phyloP scores from a whole-genome alignment of 2,113 vertebrate species.

The Papio anubis region DNA sequence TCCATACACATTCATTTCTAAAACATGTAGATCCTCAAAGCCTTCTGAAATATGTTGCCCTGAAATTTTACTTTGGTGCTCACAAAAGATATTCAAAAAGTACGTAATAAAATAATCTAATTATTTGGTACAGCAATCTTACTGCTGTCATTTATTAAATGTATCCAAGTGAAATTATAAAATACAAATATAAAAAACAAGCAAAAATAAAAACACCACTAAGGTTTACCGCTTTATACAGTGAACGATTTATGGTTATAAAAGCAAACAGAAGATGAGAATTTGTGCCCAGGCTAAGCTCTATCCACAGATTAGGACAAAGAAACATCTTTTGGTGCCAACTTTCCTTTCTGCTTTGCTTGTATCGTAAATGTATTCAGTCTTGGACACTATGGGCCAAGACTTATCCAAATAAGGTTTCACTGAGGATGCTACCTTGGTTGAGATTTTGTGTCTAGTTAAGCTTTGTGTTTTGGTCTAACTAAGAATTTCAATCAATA shows the following conservation, averaged over 20 bases:
- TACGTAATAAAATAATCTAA: neutral
- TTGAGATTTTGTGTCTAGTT: conserved; percentile 21
- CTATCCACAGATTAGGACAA: neutral
- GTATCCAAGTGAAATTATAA: conserved; percentile 22
- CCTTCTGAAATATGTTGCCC: neutral
- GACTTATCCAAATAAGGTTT: conserved; percentile 9
- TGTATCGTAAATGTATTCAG: neutral
- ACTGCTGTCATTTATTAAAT: conserved; percentile 17
- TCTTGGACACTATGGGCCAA: neutral
- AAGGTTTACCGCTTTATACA: neutral
- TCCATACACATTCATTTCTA: conserved; percentile 31
- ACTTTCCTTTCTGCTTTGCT: neutral
- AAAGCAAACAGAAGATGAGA: conserved; percentile 22
- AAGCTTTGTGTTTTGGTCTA: conserved; percentile 11
- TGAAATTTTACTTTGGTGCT: conserved; percentile 43
- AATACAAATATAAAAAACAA: conserved; percentile 33
- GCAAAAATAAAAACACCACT: neutral
- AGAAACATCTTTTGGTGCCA: neutral
- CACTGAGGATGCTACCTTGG: neutral
- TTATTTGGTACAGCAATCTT: neutral
- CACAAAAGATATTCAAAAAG: conserved; percentile 9
- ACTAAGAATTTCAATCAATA: neutral
- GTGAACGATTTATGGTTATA: neutral
- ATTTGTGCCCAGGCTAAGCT: neutral
- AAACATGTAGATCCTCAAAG: neutral